These are phyloP conservation scores for Helicoverpa zea DNA, from an alignment of 1,140 invertebrate genomes.

Conservation along the genomic window DNA sequence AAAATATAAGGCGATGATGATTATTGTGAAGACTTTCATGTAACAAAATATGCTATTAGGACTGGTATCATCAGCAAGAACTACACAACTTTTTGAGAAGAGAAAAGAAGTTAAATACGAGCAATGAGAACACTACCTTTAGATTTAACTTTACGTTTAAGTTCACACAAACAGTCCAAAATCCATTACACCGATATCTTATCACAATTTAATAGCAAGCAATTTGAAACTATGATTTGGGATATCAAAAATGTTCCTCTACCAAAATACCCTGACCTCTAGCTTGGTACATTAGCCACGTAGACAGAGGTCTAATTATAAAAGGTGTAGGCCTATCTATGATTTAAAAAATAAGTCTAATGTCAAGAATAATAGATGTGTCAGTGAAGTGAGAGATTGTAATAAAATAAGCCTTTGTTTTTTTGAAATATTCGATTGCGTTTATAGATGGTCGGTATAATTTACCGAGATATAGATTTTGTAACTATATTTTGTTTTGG, in stretches of 20 bases:
- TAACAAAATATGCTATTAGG: too few relatives aligned
- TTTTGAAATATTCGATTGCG: slow-evolving; percentile 18
- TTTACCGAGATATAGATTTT: slow-evolving; percentile 4
- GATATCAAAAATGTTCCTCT: slow-evolving; percentile 47
- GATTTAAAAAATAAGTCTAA: slow-evolving; percentile 57
- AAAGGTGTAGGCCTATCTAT: slow-evolving; percentile 46
- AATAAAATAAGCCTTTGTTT: slow-evolving; percentile 59
- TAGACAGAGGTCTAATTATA: slow-evolving; percentile 40
- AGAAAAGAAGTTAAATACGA: too few relatives aligned
- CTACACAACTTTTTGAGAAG: too few relatives aligned
- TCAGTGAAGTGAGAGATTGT: slow-evolving; percentile 51
- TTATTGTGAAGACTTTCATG: too few relatives aligned
- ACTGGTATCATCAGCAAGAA: too few relatives aligned
- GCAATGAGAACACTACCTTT: too few relatives aligned
- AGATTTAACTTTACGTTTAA: too few relatives aligned
- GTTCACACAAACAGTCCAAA: slow-evolving; percentile 35
- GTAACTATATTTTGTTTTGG: not conserved
- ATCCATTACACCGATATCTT: slow-evolving; percentile 57
- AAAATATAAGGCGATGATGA: too few relatives aligned
- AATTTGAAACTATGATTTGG: slow-evolving; percentile 58
- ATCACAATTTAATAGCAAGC: slow-evolving; percentile 60
- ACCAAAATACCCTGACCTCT: slow-evolving; percentile 43
- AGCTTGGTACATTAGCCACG: not conserved
- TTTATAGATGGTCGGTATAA: slow-evolving; percentile 16
- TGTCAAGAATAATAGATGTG: slow-evolving; percentile 59